Evolutionary conservation across 2,888 invertebrate species (phyloP), one percentile per base, ranked within the genome.

Genomic region (Ypsolopha sequella): DNA sequence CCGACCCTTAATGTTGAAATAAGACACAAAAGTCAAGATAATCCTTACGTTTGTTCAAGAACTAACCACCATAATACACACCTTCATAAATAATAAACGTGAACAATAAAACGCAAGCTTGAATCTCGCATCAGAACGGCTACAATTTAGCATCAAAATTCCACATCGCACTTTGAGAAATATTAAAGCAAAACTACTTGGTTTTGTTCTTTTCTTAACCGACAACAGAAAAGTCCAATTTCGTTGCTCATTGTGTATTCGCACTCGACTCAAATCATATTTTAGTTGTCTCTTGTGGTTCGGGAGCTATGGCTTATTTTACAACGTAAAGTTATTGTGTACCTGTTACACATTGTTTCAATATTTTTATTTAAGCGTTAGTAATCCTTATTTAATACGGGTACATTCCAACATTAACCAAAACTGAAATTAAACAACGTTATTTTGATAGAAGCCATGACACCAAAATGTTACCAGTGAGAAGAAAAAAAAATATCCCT

Each of bases 241-340:
- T 74, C 59, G 64, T 66, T 63, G 65, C 69, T 70, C 69, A 69
- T 73, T 74, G 69, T 72, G 66, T 63, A 73, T 74, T 73, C 69
- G 65, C 67, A 67, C 68, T 70, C 61, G 62, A 66, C 67, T 67
- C 63, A 64, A 69, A 69, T 71, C 66, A 72, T 74, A 74, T 75
- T 74, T 71, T 69, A 68, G 66, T 68, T 68, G 69, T 64, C 66
- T 61, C 66, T 59, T 57, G 57, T 56, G 41, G 49, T 8, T 10
- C 41, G 33, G 49, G 49, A 39, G 49, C 7, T 34, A n/a, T n/a
- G 24, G 24, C 24, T 24, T 24, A 24, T 24, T 24, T 24, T 4
- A 24, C 24, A 24, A 24, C 4, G 24, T 4, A 24, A 24, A n/a
- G n/a, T n/a, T n/a, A n/a, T n/a, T n/a, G n/a, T n/a, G n/a, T n/a